Base-by-base conservation (phyloP, 2,797 vertebrate species). In the Cichlasoma orientale region DNA sequence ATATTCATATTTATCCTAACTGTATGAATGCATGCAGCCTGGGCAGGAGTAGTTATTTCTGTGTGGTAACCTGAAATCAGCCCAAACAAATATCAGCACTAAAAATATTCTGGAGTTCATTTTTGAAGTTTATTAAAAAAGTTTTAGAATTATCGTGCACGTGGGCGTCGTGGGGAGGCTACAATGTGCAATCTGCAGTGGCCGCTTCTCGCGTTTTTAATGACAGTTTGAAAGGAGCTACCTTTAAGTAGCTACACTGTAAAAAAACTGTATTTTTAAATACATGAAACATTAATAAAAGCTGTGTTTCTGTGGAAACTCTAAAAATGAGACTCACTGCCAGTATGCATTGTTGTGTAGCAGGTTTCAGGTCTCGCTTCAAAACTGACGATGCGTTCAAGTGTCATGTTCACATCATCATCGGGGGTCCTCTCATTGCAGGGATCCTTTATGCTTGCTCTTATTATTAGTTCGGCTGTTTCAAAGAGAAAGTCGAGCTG, bases 1-100 rank as follows among this genome's bases (percentile, higher is more conserved):
- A 84, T 72, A 81, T 90, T 86, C 47, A 82, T 84, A 82, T 83
- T 79, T 71, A 84, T 85, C 41, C 77, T 59, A 85, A 75, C 77
- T 82, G 80, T 76, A 71, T 50, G 56, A 70, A 78, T 71, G 41
- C 50, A 61, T 29, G 41, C 56, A 74, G 56, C 25, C 56, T 33
- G 19, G 19, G 74, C 14, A 53, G 55, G 55, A 56, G 53, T 38
- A 11, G 12, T 69, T 13, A 63, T 72, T 87, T 82, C 56, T 63
- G 27, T 29, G 56, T 54, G 56, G 16, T 16, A 44, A 33, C 47
- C 23, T 29, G 14, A 56, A 56, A 70, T 77, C 38, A 75, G 58
- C 50, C 10, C 69, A n/a, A 27, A 63, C 19, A 66, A 21, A 68
- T 52, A 61, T 78, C 29, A 58, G 12, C 21, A 33, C 47, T 69